Conservation (phyloP, 2,888 invertebrate species). For the Drosophila ezoana region DNA sequence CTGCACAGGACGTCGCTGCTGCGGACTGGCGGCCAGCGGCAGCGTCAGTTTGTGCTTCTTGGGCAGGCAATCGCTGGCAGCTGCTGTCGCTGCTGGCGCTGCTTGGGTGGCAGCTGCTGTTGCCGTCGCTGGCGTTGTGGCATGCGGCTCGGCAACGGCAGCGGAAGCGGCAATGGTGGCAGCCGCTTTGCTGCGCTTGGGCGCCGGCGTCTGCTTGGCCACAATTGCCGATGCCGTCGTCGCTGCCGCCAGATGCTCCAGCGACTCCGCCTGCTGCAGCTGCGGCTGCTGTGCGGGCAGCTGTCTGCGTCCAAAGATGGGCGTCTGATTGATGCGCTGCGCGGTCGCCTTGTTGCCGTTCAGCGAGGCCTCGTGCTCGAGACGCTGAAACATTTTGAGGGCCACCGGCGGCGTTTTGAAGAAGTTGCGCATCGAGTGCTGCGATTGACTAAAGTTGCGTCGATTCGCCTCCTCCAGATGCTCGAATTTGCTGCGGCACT, state of each 20-base stretch:
- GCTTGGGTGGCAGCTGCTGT: slow-evolving; percentile 1
- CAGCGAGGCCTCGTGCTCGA: slow-evolving; percentile 66
- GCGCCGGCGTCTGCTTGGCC: slow-evolving; percentile 32
- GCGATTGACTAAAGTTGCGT: slow-evolving; percentile 81
- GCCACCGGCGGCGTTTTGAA: slow-evolving; percentile 81
- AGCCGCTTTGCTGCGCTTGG: slow-evolving; percentile 53
- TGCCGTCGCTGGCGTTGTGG: slow-evolving; percentile 1
- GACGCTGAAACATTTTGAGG: slow-evolving; percentile 79
- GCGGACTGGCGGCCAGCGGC: slow-evolving; percentile 28
- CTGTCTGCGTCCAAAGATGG: slow-evolving; percentile 82
- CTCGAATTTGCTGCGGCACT: slow-evolving; percentile 84
- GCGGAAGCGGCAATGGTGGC: not conserved
- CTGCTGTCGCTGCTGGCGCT: not conserved
- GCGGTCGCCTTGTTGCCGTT: slow-evolving; percentile 52
- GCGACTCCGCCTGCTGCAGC: slow-evolving; percentile 81
- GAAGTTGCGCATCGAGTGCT: slow-evolving; percentile 83
- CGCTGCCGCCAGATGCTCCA: slow-evolving; percentile 78
- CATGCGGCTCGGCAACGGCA: not conserved
- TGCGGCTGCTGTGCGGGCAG: slow-evolving; percentile 44
- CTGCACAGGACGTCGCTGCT: slow-evolving; percentile 5
- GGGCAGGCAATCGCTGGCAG: slow-evolving; percentile 52
- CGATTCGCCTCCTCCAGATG: slow-evolving; percentile 82
- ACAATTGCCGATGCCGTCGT: slow-evolving; percentile 44
- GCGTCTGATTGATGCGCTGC: slow-evolving; percentile 84
- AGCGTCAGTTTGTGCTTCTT: slow-evolving; percentile 67